Conservation (phyloP, 2,888 invertebrate genomes). For the Maniola hyperantus region DNA sequence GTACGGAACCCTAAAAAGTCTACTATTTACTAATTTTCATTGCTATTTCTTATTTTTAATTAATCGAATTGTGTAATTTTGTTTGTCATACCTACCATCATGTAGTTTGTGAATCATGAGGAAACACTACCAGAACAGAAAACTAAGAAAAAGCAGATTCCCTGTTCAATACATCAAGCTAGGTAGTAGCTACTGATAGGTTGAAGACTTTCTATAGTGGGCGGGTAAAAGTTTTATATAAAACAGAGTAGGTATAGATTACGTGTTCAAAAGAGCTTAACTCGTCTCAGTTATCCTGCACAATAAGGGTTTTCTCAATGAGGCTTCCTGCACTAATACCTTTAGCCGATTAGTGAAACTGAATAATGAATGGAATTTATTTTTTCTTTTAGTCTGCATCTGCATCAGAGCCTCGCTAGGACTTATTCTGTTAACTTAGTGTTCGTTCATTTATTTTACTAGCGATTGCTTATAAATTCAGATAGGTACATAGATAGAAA, state of each 20-base stretch:
- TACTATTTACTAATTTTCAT: too few relatives aligned
- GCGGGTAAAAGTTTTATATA: constrained; percentile 16
- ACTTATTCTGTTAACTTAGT: not conserved
- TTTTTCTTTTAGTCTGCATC: not conserved
- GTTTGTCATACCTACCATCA: too few relatives aligned
- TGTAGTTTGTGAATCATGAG: too few relatives aligned
- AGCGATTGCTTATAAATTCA: too few relatives aligned
- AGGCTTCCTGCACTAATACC: constrained; percentile 43
- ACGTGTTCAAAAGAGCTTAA: constrained; percentile 34
- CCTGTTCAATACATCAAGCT: too few relatives aligned
- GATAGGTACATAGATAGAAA: too few relatives aligned
- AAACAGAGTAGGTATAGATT: constrained; percentile 30
- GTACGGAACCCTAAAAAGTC: too few relatives aligned
- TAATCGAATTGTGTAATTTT: too few relatives aligned
- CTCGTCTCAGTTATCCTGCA: constrained; percentile 36
- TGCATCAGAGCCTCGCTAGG: not conserved
- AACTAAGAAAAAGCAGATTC: too few relatives aligned
- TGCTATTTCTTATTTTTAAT: too few relatives aligned
- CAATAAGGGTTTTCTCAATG: constrained; percentile 38
- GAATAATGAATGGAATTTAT: constrained; percentile 2
- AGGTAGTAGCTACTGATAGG: not conserved
- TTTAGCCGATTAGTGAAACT: constrained; percentile 31
- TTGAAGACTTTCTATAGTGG: not conserved
- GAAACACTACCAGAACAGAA: too few relatives aligned
- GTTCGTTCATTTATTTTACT: too few relatives aligned